phyloP scores from a whole-genome alignment of 2,113 vertebrate species.

The Ceyx cyanopectus region DNA sequence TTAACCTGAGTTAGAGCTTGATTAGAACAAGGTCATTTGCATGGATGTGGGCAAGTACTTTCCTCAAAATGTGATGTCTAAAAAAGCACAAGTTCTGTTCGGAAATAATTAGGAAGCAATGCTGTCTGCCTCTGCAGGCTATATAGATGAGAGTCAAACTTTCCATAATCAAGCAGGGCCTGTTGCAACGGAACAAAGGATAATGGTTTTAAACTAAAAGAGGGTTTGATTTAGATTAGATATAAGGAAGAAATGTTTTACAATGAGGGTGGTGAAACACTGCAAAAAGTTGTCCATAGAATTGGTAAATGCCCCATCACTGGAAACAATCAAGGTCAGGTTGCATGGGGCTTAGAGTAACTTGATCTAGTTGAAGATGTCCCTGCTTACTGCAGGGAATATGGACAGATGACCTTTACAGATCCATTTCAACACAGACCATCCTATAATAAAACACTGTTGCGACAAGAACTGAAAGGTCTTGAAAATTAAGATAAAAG shows the following conservation, averaged over 20 bases:
- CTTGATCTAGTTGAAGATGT: no score
- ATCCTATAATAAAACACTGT: no score
- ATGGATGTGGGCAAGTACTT: neutral
- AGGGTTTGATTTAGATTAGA: neutral
- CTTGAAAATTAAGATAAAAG: neutral
- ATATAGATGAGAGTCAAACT: neutral
- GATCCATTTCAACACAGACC: no score
- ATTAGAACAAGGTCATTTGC: neutral
- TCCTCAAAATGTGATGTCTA: neutral
- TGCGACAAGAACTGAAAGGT: neutral
- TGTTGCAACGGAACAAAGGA: neutral
- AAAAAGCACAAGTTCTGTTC: neutral
- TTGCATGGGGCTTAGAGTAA: neutral
- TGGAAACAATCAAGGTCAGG: neutral
- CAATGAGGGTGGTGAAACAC: neutral
- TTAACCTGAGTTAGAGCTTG: neutral
- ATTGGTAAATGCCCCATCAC: neutral
- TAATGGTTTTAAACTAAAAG: neutral
- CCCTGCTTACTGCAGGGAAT: no score
- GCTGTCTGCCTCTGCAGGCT: neutral
- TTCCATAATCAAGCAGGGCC: neutral
- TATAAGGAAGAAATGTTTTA: neutral
- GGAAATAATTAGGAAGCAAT: neutral
- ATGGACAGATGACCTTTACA: no score
- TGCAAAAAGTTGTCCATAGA: neutral